Evolutionary conservation across 2,888 invertebrate genomes (phyloP).

Genomic region (Eristalinus sepulchralis): DNA sequence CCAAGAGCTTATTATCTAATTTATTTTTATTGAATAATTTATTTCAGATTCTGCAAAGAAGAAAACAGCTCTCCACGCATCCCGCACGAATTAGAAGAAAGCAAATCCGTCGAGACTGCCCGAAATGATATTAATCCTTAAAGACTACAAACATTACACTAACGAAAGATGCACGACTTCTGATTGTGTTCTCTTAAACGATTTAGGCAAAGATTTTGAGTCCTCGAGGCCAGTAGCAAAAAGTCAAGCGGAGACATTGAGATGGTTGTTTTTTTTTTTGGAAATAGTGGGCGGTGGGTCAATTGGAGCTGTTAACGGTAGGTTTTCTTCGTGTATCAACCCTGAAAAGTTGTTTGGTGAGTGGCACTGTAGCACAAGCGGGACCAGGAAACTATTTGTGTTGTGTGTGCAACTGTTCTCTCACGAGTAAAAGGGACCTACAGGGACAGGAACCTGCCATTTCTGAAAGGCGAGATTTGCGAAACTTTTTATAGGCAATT

Average conservation of each 20-base stretch:
- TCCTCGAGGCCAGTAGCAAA: background rate
- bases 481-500: too few relatives aligned
- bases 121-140: background rate
- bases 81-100: background rate
- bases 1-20: slow-evolving; percentile 19
- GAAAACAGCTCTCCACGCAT: background rate
- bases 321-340: too few relatives aligned
- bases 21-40: slow-evolving; percentile 22
- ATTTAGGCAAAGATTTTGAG: background rate
- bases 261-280: background rate
- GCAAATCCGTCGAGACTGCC: background rate
- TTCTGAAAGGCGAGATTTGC: too few relatives aligned
- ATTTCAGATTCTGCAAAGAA: background rate
- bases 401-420: too few relatives aligned
- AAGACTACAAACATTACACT: background rate
- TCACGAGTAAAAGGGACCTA: too few relatives aligned
- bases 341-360: too few relatives aligned
- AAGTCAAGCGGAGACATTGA: background rate
- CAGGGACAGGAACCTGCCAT: too few relatives aligned
- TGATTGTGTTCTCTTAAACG: background rate
- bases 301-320: too few relatives aligned
- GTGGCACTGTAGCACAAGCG: too few relatives aligned
- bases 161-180: background rate
- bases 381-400: too few relatives aligned
- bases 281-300: background rate